Conservation (phyloP, 1,140 invertebrate genomes). For the Pogonus chalceus region DNA sequence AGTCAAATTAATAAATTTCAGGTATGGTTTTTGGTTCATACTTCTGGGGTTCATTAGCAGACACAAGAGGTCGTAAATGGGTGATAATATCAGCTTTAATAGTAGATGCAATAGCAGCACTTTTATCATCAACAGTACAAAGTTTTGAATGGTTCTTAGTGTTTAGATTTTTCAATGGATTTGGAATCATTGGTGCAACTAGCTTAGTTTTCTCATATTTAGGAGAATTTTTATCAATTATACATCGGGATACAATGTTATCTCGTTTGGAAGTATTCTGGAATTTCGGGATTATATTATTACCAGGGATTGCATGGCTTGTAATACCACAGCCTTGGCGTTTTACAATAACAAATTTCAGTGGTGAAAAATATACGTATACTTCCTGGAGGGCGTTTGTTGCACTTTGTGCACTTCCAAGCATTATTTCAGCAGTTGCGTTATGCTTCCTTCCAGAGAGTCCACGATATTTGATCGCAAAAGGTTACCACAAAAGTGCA, state of each 20-base stretch:
- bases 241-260: constrained; percentile 43
- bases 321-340: constrained; percentile 35
- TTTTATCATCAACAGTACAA: constrained; percentile 47
- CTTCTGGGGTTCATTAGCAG: constrained; percentile 55
- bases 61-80: constrained; percentile 46
- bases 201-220: constrained; percentile 48
- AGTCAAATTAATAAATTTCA: too few relatives aligned
- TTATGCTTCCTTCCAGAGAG: constrained; percentile 62
- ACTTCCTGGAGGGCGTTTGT: constrained; percentile 66
- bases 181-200: constrained; percentile 46
- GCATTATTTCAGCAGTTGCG: constrained; percentile 45
- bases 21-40: constrained; percentile 60
- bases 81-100: constrained; percentile 49
- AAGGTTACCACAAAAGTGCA: constrained; percentile 42
- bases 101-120: constrained; percentile 48
- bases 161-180: constrained; percentile 55
- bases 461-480: constrained; percentile 64
- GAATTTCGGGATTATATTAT: constrained; percentile 44
- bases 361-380: too few relatives aligned
- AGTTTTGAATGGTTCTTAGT: constrained; percentile 48
- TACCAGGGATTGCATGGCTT: constrained; percentile 33
- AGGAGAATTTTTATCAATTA: constrained; percentile 45
- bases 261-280: constrained; percentile 48
- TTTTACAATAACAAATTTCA: constrained; percentile 31
- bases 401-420: constrained; percentile 49